Evolutionary conservation across 2,113 vertebrate species (phyloP), one percentile per base, ranked within the genome.

Genomic region (Callaeas wilsoni): DNA sequence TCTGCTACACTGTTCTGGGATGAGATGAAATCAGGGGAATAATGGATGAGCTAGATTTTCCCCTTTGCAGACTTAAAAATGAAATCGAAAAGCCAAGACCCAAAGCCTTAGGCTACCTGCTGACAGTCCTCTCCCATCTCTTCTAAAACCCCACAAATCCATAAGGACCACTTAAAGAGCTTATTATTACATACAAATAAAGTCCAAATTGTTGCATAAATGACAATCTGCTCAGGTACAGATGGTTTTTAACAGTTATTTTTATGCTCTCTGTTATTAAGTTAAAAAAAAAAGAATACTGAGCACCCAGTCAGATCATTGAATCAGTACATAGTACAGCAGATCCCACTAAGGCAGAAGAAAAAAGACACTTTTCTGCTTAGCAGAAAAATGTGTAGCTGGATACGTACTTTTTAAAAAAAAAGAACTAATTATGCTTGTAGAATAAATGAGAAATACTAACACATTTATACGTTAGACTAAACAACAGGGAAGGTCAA

Each of bases 151-250:
- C 46, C 65, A 77, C n/a, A 77, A 84, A 75, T 41, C 33, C 42
- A 30, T 13, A 42, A 37, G 21, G 55, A 93, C 65, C 55, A 90
- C 71, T 90, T 93, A 77, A 67, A 78, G 37, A 88, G 55, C 44
- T 92, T 68, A 84, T 82, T 89, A 89, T 44, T 90, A 46, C 49
- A 93, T 59, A 81, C 57, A 94, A 82, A 75, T 37, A 86, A 80
- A 71, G 37, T 44, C 71, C 39, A 82, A 93, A 77, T 69, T 87
- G 65, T 93, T 94, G 94, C 75, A 90, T 85, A 93, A 97, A 94
- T 63, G 44, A 70, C 87, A 93, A 94, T 92, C 92, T 96, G 92
- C 91, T 89, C 94, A 96, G 95, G 91, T 97, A 89, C 96, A 97
- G 92, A 93, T 96, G 86, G 80, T 82, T 94, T 94, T 94, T 81